Evolutionary conservation across 2,797 vertebrate genomes (phyloP).

Genomic region (Sebastes elongatus): DNA sequence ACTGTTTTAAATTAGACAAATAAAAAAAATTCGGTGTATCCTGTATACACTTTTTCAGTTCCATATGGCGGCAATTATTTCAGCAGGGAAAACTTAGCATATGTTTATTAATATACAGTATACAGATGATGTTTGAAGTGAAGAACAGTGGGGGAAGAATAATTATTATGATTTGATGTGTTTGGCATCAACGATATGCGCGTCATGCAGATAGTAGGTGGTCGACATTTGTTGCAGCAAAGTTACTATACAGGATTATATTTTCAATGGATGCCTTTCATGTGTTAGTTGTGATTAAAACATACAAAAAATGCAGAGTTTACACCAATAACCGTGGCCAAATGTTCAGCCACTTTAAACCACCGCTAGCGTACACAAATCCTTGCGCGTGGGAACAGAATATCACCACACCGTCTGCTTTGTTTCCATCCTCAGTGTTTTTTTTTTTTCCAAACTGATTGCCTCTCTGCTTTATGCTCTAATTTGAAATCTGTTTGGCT

Average conservation of each 20-base stretch:
- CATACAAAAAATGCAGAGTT: conserved; percentile 40
- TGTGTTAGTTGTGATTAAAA: conserved; percentile 37
- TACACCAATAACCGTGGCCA: conserved; percentile 43
- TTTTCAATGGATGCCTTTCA: conserved; percentile 38
- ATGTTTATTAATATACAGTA: conserved; percentile 52
- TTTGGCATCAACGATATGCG: conserved; percentile 25
- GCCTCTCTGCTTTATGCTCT: conserved; percentile 81
- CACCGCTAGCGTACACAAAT: conserved; percentile 37
- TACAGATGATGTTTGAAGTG: conserved; percentile 51
- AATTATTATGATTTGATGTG: conserved; percentile 54
- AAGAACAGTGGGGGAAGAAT: conserved; percentile 46
- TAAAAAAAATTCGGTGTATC: not conserved
- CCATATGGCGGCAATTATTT: conserved; percentile 54
- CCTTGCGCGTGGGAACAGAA: conserved; percentile 52
- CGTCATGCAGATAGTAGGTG: conserved; percentile 27
- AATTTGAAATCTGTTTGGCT: conserved; percentile 86
- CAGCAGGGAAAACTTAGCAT: conserved; percentile 44
- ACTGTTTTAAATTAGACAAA: conserved; percentile 61
- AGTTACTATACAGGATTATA: conserved; percentile 15
- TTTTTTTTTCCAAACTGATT: conserved; percentile 73
- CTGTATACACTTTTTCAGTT: conserved; percentile 15
- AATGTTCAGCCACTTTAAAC: conserved; percentile 66
- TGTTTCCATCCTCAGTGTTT: conserved; percentile 68
- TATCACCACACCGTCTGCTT: conserved; percentile 63
- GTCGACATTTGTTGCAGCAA: conserved; percentile 24